phyloP scores from a whole-genome alignment of 2,888 invertebrate genomes.

The Masnerella sp. region DNA sequence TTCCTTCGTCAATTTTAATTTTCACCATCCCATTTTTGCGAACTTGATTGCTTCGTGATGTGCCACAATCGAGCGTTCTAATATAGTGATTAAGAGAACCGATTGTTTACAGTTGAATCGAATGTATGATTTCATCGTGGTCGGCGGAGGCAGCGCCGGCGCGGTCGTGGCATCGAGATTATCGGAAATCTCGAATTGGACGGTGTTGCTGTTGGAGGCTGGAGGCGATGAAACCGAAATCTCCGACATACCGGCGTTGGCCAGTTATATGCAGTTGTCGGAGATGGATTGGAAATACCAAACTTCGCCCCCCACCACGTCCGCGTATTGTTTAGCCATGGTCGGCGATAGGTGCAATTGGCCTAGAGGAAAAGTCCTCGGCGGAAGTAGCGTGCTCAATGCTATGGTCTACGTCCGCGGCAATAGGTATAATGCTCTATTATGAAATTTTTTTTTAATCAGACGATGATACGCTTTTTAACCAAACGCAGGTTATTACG shows the following conservation, averaged over 20 bases:
- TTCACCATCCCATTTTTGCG: no score
- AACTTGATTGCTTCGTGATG: no score
- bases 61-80: no score
- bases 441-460: neutral
- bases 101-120: constrained; percentile 81
- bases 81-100: constrained; percentile 7
- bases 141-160: constrained; percentile 94
- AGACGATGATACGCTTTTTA: neutral
- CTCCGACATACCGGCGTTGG: constrained; percentile 90
- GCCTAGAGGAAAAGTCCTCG: constrained; percentile 94
- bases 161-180: constrained; percentile 92
- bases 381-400: constrained; percentile 92
- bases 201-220: constrained; percentile 89
- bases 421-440: constrained; percentile 80
- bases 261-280: constrained; percentile 90
- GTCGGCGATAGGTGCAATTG: constrained; percentile 92
- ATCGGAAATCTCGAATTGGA: constrained; percentile 90
- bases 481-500: no score
- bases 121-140: constrained; percentile 91
- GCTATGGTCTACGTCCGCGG: constrained; percentile 96
- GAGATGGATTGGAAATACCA: constrained; percentile 96
- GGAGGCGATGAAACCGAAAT: constrained; percentile 93
- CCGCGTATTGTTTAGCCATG: constrained; percentile 92
- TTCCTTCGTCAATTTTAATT: no score
- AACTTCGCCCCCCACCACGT: constrained; percentile 87